Conservation (phyloP, 2,888 invertebrate species). For the Elegia similella region DNA sequence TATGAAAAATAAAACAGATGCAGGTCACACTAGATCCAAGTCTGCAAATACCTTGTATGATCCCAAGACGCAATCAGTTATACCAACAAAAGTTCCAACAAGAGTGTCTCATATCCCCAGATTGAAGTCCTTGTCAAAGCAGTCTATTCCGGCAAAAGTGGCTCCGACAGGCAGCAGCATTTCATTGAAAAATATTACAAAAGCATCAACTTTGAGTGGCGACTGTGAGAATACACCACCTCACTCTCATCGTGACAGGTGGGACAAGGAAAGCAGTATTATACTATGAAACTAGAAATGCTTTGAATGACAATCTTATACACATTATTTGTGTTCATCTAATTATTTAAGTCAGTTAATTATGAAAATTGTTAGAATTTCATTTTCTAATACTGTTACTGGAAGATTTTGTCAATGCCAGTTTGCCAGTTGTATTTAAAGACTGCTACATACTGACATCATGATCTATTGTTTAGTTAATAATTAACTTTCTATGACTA, state of each 20-base stretch:
- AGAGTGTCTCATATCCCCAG: constrained; percentile 71
- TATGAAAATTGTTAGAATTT: neutral
- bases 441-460: constrained; percentile 27
- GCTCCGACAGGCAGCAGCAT: constrained; percentile 52
- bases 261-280: constrained; percentile 77
- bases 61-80: constrained; percentile 46
- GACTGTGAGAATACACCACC: constrained; percentile 78
- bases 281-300: constrained; percentile 49
- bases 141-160: constrained; percentile 32
- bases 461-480: constrained; percentile 31
- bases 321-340: neutral
- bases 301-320: neutral
- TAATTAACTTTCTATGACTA: constrained; percentile 32
- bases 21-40: constrained; percentile 63
- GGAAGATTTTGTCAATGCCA: neutral
- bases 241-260: constrained; percentile 69
- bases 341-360: constrained; percentile 1
- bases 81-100: constrained; percentile 47
- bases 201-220: constrained; percentile 51
- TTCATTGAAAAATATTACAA: constrained; percentile 62
- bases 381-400: neutral
- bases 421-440: neutral
- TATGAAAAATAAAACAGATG: constrained; percentile 72
- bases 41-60: constrained; percentile 65
- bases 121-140: constrained; percentile 62